These are phyloP conservation scores for Pteria penguin DNA, from an alignment of 2,888 invertebrate species.

Conservation along the genomic window DNA sequence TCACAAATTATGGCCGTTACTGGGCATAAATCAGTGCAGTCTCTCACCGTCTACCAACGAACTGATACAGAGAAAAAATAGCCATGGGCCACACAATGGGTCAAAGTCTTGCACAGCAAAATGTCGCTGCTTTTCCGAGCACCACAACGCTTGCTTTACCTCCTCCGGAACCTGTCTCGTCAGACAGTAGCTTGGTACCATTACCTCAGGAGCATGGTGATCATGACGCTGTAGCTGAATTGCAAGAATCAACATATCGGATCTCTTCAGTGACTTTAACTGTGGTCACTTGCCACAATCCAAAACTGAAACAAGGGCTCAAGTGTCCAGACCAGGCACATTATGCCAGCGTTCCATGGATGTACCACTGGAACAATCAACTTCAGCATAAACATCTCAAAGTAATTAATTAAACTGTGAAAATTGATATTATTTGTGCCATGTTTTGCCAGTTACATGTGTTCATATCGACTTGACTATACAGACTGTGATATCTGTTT, in stretches of 20 bases:
- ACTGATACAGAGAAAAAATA: slow-evolving; percentile 1
- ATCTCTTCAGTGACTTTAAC: not conserved
- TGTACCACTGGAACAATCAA: too few species aligned
- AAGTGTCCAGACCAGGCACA: not conserved
- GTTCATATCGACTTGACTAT: too few species aligned
- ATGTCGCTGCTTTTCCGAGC: not conserved
- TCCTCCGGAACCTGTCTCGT: too few species aligned
- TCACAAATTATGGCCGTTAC: slow-evolving; percentile 15
- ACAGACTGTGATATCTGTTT: too few species aligned
- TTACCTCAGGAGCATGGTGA: not conserved
- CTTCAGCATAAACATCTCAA: too few species aligned
- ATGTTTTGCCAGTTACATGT: too few species aligned
- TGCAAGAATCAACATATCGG: not conserved
- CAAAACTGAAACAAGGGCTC: not conserved
- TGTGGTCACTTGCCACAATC: not conserved
- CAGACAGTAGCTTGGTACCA: too few species aligned
- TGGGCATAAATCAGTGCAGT: not conserved
- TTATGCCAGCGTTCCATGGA: too few species aligned
- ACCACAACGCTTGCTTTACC: not conserved
- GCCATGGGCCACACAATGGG: not conserved
- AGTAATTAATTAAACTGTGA: too few species aligned
- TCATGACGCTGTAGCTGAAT: not conserved
- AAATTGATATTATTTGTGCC: too few species aligned
- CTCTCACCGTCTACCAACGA: not conserved
- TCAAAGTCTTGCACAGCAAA: too few species aligned